Conservation (phyloP, 2,797 vertebrate genomes). For the Gymnopithys bicolor region DNA sequence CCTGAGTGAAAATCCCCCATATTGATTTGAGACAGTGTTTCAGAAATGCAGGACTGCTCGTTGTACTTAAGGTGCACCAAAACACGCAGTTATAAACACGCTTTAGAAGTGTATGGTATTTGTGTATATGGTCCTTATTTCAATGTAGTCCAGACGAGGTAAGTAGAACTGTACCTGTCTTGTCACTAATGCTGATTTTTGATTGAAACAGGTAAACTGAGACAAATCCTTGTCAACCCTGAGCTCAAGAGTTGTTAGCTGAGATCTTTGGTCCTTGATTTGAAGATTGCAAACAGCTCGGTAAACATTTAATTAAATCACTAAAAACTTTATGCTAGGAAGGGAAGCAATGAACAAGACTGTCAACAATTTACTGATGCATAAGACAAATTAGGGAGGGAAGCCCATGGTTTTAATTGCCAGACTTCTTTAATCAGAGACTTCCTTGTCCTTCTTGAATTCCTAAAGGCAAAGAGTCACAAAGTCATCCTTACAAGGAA, state of each 20-base stretch:
- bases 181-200: not conserved
- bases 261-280: not conserved
- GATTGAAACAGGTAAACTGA: not conserved
- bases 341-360: not conserved
- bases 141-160: accelerated
- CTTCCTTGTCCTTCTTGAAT: not conserved
- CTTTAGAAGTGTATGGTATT: not conserved
- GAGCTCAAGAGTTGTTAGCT: not conserved
- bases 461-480: not conserved
- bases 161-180: not conserved
- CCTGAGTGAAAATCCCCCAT: not conserved
- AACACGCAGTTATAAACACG: not conserved
- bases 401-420: not conserved
- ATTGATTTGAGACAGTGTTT: not conserved
- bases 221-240: not conserved
- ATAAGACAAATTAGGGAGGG: not conserved
- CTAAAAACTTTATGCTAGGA: not conserved
- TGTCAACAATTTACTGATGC: not conserved
- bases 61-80: not conserved
- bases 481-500: not conserved
- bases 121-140: not conserved
- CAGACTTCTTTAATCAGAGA: not conserved
- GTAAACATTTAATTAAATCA: not conserved
- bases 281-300: not conserved
- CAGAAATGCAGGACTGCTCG: not conserved